phyloP scores from a whole-genome alignment of 2,797 vertebrate species.

The Microchirus variegatus region DNA sequence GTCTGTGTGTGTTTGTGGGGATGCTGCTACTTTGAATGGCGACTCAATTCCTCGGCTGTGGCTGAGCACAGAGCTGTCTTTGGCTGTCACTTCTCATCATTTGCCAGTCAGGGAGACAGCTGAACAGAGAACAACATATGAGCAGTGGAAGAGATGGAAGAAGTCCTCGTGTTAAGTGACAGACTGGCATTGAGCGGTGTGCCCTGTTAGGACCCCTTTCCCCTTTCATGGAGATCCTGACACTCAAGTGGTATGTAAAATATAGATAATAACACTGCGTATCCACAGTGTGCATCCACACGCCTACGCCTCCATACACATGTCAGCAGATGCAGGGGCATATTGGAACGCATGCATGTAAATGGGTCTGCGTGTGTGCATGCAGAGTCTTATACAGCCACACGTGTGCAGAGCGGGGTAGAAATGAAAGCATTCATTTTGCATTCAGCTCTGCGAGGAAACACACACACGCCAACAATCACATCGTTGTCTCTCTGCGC shows the following conservation, averaged over 20 bases:
- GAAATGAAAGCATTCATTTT: conserved; percentile 32
- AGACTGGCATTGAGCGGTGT: conserved; percentile 54
- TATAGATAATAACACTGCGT: conserved; percentile 24
- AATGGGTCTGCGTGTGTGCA: conserved; percentile 16
- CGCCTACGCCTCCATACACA: conserved; percentile 13
- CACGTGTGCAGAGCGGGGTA: conserved; percentile 8
- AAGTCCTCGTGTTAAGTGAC: conserved; percentile 63
- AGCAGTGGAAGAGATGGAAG: conserved; percentile 61
- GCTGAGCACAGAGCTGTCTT: conserved; percentile 60
- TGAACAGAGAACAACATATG: conserved; percentile 67
- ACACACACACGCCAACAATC: conserved; percentile 42
- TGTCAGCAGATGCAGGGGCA: neutral
- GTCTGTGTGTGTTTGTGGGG: conserved; percentile 27
- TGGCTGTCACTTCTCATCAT: conserved; percentile 77
- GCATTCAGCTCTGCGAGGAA: conserved; percentile 16
- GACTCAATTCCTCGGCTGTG: conserved; percentile 66
- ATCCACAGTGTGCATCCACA: conserved; percentile 16
- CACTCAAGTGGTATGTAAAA: conserved; percentile 30
- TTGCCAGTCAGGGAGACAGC: conserved; percentile 61
- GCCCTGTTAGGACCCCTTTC: conserved; percentile 48
- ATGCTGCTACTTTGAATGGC: conserved; percentile 54
- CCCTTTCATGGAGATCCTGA: conserved; percentile 44
- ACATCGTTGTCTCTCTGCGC: conserved; percentile 48
- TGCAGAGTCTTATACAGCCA: conserved; percentile 13
- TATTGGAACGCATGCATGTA: conserved; percentile 34